A percentile compares a stretch with the other conserved stretches of the same genome.
Evolutionary conservation across 2,113 vertebrate genomes (phyloP).

Genomic region (Psilopsiagon aymara): DNA sequence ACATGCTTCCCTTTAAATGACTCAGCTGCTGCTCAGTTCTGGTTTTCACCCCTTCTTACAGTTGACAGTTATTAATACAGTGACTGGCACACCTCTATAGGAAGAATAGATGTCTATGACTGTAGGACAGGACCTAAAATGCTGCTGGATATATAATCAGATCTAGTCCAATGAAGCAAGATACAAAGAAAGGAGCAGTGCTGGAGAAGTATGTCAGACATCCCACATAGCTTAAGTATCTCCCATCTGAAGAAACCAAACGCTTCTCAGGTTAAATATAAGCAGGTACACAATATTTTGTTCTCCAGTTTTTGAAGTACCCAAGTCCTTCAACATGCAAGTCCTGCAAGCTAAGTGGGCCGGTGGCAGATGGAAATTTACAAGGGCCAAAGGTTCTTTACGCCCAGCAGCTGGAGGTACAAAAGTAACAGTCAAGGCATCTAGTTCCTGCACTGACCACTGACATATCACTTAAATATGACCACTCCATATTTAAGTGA

Average conservation of each 20-base stretch:
- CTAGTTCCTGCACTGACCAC: not conserved
- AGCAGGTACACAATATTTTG: not conserved
- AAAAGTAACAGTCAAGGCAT: not conserved
- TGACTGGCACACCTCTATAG: not conserved
- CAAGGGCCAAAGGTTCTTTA: not conserved
- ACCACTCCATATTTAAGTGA: not conserved
- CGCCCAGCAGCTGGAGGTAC: not conserved
- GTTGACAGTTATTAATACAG: not conserved
- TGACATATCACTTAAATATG: not conserved
- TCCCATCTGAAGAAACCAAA: not conserved
- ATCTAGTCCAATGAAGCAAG: not conserved
- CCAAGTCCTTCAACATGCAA: rapidly evolving
- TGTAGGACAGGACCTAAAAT: not conserved
- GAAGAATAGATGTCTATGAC: not conserved
- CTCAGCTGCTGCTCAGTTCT: not conserved
- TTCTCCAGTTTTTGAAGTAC: not conserved
- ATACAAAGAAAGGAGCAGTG: not conserved
- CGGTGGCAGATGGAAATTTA: not conserved
- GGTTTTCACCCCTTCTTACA: not conserved
- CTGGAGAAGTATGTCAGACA: not conserved
- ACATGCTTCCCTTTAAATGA: not conserved
- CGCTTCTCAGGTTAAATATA: not conserved
- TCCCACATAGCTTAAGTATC: not conserved
- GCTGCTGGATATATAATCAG: not conserved
- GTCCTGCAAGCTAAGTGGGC: not conserved